phyloP scores from a whole-genome alignment of 53 echinoderm and acorn worm species.

The Apostichopus leukothele region DNA sequence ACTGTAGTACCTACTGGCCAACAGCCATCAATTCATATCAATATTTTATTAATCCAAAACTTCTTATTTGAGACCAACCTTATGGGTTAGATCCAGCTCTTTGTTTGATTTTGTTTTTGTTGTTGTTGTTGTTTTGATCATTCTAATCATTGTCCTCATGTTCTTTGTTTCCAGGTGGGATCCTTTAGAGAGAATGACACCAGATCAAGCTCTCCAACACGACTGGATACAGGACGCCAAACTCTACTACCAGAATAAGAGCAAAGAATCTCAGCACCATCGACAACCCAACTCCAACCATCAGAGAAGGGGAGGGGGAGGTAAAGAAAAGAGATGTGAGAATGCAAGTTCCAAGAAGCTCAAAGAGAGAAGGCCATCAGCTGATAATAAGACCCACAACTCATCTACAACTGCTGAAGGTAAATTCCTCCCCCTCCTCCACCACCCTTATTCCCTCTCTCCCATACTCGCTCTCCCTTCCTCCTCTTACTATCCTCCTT shows the following conservation, averaged over 20 bases:
- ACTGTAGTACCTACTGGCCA: too few species aligned
- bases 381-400: background rate
- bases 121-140: too few species aligned
- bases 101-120: too few species aligned
- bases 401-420: background rate
- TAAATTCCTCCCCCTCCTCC: background rate
- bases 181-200: conserved; percentile 78
- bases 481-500: too few species aligned
- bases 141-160: too few species aligned
- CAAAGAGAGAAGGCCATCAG: conserved; percentile 4
- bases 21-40: too few species aligned
- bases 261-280: conserved; percentile 41
- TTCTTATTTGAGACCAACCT: too few species aligned
- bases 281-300: conserved; percentile 28
- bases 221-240: conserved; percentile 91
- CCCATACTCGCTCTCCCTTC: background rate
- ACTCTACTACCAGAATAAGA: conserved; percentile 57
- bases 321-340: background rate
- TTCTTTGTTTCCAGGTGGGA: conserved; percentile 68
- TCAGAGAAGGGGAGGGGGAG: background rate
- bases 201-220: conserved; percentile 87
- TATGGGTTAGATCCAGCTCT: too few species aligned
- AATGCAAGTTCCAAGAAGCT: background rate
- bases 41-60: too few species aligned
- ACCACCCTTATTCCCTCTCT: background rate